A percentile compares a stretch with the other conserved stretches of the same genome.
Evolutionary conservation across 2,113 vertebrate genomes (phyloP).

Genomic region (Ochotona princeps): DNA sequence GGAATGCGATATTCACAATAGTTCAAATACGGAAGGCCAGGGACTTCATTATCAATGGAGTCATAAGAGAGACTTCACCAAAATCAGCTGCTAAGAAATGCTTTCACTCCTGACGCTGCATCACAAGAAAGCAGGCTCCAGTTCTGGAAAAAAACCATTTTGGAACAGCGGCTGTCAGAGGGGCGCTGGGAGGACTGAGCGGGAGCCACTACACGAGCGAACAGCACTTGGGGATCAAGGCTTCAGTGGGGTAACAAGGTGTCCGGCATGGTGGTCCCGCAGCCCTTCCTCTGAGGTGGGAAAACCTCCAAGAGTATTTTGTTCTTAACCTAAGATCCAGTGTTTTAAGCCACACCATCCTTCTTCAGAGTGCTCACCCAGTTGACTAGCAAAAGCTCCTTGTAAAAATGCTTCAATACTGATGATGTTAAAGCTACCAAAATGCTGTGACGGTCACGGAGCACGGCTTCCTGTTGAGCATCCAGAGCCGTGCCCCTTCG

Average conservation of each 20-base stretch:
- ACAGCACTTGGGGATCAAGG: background rate
- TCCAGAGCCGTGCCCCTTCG: constrained; percentile 55
- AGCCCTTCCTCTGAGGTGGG: constrained; percentile 26
- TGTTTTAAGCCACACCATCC: constrained; percentile 40
- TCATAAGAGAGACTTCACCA: constrained; percentile 63
- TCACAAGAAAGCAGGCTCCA: background rate
- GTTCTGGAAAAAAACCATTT: constrained; percentile 37
- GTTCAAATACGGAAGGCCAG: constrained; percentile 15
- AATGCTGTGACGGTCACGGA: constrained; percentile 58
- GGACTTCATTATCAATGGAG: background rate
- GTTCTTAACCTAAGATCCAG: constrained; percentile 62
- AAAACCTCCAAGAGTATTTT: constrained; percentile 35
- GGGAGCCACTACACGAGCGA: background rate
- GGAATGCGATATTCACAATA: background rate
- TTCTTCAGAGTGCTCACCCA: constrained; percentile 57
- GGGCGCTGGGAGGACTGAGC: background rate
- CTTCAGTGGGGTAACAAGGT: background rate
- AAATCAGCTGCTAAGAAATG: background rate
- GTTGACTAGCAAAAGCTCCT: constrained; percentile 60
- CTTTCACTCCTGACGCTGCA: constrained; percentile 9
- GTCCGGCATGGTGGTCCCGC: background rate
- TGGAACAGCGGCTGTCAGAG: constrained; percentile 32
- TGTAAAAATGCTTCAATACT: constrained; percentile 73
- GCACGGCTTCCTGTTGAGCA: constrained; percentile 45
- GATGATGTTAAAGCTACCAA: constrained; percentile 65